phyloP scores from a whole-genome alignment of 35 echinoderm and acorn worm genomes.

The Chiridota heheva region DNA sequence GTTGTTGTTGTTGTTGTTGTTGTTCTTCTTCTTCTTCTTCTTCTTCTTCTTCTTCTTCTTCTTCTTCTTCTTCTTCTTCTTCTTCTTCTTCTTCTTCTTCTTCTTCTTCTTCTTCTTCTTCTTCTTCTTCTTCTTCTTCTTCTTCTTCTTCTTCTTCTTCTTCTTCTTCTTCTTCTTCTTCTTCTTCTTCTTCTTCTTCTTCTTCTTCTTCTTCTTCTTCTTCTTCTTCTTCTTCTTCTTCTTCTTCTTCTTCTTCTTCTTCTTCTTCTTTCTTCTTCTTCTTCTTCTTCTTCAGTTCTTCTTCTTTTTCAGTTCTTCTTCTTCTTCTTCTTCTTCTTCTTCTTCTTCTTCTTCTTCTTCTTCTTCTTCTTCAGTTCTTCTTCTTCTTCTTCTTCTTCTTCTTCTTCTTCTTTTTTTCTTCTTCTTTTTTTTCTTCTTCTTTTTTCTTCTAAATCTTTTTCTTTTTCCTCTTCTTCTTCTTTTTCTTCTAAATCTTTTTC shows the following conservation, averaged over 20 bases:
- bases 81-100: neutral
- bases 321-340: neutral
- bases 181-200: neutral
- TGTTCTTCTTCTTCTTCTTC: neutral
- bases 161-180: neutral
- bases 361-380: no score
- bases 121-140: neutral
- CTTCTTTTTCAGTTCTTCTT: neutral
- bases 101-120: neutral
- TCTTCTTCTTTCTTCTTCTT: neutral
- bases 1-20: neutral
- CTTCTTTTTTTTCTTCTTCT: neutral
- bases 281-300: neutral
- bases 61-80: neutral
- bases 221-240: neutral
- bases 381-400: no score
- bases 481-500: no score
- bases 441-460: no score
- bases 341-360: no score
- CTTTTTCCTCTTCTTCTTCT: no score
- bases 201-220: conserved; percentile 13
- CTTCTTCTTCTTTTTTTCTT: no score
- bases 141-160: neutral
- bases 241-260: neutral
- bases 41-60: neutral